Conservation (phyloP, 2,113 vertebrate genomes). For the Ailurus styani region DNA sequence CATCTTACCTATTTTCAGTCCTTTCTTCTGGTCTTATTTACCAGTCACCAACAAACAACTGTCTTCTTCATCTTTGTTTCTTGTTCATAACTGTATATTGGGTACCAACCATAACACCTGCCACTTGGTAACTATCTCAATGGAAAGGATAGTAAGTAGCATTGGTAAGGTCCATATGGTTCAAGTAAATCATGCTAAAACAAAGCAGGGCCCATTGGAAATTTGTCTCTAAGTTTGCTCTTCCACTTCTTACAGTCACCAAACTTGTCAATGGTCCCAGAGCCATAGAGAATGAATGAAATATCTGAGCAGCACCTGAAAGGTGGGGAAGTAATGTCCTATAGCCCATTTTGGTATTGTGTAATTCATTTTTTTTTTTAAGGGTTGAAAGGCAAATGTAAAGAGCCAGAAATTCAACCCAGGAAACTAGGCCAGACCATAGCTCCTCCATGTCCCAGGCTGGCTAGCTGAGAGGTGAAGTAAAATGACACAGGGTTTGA, state of each 20-base stretch:
- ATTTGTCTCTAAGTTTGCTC: not conserved
- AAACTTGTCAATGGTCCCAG: not conserved
- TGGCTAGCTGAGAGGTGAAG: not conserved
- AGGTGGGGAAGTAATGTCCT: not conserved
- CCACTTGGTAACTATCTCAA: not conserved
- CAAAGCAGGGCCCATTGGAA: not conserved
- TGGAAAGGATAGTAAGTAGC: not conserved
- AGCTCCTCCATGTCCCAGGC: not conserved
- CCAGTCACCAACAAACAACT: not conserved
- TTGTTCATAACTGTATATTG: not conserved
- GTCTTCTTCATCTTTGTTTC: not conserved
- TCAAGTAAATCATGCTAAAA: not conserved
- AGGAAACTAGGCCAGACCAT: not conserved
- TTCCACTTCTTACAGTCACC: not conserved
- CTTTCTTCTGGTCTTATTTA: not conserved
- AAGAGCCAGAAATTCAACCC: not conserved
- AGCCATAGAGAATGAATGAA: not conserved
- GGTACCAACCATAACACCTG: not conserved
- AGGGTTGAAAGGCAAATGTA: not conserved
- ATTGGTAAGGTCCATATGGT: not conserved
- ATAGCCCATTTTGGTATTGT: not conserved
- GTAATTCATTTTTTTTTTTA: constrained; percentile 9
- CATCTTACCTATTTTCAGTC: not conserved
- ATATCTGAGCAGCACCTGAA: not conserved
- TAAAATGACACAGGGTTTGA: not conserved